Base-by-base conservation (phyloP, 2,797 vertebrate genomes). In the Syngnathus acus region DNA sequence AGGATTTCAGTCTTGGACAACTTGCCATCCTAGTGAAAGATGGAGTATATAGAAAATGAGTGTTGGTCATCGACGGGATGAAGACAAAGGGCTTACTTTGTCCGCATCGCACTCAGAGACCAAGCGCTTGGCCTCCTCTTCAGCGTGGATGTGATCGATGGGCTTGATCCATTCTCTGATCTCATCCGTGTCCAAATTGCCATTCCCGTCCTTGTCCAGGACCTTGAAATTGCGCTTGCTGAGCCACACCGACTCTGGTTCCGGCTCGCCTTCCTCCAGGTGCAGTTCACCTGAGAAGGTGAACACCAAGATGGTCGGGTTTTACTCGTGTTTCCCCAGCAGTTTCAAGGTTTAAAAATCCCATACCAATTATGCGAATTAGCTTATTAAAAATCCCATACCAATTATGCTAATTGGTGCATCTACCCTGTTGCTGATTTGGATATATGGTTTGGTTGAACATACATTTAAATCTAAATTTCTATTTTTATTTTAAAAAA, bases 111-210 rank as follows among this genome's bases (percentile, higher is more conserved):
- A 97, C 64, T 99, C 96, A 0, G 96, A 98, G 68, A 99, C 92
- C 11, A 99, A 91, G 77, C 98, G 96, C 54, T 96, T 94, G 37
- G 96, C 95, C 69, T 99, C 96, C 0, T 96, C 96, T 43, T 98
- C 96, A 0, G 96, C 95, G 0, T 98, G 97, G 78, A 98, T 95
- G 0, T 99, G 98, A 72, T 99, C 95, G 0, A 89, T 95, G 4
- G 95, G 96, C 23, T 98, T 87, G 81, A 99, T 98, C 97, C 97
- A 99, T 62, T 98, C 97, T 72, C 93, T 94, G 65, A 96, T 98
- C 76, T 99, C 97, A 0, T 97, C 94, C 66, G 94, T 95, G 88
- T 99, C 95, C 97, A 99, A 98, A 67, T 92, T 95, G 0, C 97
- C 96, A 0, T 99, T 96, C 53, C 91, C 93, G 85, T 98, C 98